These are phyloP conservation scores for Euphydryas editha DNA, from an alignment of 2,888 invertebrate genomes.

Conservation along the genomic window DNA sequence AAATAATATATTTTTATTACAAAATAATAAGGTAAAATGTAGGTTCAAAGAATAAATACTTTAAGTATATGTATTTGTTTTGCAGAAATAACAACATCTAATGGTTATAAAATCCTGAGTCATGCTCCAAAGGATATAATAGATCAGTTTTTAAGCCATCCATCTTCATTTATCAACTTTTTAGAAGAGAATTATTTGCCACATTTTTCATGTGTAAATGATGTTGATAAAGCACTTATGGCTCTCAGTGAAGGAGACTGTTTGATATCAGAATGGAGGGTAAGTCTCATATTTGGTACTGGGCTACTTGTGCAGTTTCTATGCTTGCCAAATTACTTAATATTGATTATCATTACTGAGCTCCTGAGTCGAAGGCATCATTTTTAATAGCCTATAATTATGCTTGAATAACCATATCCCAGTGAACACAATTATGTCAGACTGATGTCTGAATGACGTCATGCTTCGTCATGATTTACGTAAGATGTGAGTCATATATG, in stretches of 20 bases:
- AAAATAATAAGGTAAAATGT: neutral
- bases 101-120: slow-evolving; percentile 40
- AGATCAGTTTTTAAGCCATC: slow-evolving; percentile 86
- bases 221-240: slow-evolving; percentile 84
- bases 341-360: too few species aligned
- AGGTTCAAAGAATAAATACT: neutral
- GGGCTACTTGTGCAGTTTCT: too few species aligned
- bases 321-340: too few species aligned
- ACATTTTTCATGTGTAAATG: slow-evolving; percentile 87
- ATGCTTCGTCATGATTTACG: too few species aligned
- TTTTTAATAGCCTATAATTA: too few species aligned
- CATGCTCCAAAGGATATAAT: slow-evolving; percentile 87
- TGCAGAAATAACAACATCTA: slow-evolving; percentile 35
- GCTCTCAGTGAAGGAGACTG: slow-evolving; percentile 88
- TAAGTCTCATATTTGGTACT: slow-evolving; percentile 52
- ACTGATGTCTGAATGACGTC: too few species aligned
- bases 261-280: slow-evolving; percentile 87
- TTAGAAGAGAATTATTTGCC: slow-evolving; percentile 89
- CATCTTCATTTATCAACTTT: slow-evolving; percentile 86
- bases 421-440: too few species aligned
- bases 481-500: too few species aligned
- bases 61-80: neutral
- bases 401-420: too few species aligned
- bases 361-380: too few species aligned
- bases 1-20: slow-evolving; percentile 40